Base-by-base conservation (phyloP, 2,113 vertebrate genomes). In the Hystrix brachyura region DNA sequence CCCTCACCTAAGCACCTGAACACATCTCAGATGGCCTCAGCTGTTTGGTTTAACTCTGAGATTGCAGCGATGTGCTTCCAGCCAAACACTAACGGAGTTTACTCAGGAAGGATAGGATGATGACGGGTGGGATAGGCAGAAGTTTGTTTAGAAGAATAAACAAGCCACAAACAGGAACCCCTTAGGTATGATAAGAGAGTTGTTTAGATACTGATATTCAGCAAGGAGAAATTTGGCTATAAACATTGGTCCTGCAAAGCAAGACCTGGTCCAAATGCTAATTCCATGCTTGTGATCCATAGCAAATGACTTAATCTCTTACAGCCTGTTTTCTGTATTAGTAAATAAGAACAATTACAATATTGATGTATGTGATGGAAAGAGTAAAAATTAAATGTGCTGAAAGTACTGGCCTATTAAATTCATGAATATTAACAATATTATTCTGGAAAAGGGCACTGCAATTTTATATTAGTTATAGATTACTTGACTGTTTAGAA, bases 401-500 rank as follows among this genome's bases (percentile, higher is more conserved):
- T 81, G n/a, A 93, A 43, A 43, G 60, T 51, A 72, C 43, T 74
- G 12, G 34, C 7, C 46, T 87, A 82, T 51, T 65, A 67, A 83
- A 87, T 69, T 94, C 34, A 55, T 6, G 9, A 76, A 80, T 48
- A 64, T 69, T 90, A 71, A 69, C 7, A 90, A 38, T 90, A 60
- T 3, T 88, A 72, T 46, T 80, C 18, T 84, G 14, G 55, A 79
- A 93, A 90, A 84, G 23, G 60, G 62, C 14, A n/a, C 60, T 3
- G 5, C 19, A 84, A 87, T 79, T 7, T 69, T 83, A 65, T 13
- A 23, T 51, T 72, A 27, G 11, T 87, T 74, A 38, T 43, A 78
- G 65, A 27, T 59, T 13, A 81, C 62, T 93, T 87, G 46, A 84
- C 59, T 34, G 46, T 96, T 95, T 65, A 25, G 6, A 80, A 96